Conservation (phyloP, 1,140 invertebrate genomes). For the Caerostris extrusa region DNA sequence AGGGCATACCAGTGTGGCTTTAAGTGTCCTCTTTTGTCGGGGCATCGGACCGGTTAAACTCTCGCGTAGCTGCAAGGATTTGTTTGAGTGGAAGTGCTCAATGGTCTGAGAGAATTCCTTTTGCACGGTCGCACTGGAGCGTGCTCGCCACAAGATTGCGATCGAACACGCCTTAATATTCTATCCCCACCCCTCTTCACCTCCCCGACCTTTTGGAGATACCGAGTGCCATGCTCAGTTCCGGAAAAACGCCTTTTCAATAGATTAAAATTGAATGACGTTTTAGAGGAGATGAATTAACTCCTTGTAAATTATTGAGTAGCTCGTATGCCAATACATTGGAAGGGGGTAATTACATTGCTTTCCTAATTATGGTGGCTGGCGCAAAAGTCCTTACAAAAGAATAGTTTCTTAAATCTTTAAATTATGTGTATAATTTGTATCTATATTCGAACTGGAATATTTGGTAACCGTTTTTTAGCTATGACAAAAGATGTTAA, state of each 20-base stretch:
- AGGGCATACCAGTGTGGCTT: constrained; percentile 20
- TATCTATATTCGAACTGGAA: background rate
- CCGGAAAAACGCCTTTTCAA: constrained; percentile 38
- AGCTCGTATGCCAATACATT: constrained; percentile 17
- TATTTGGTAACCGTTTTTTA: background rate
- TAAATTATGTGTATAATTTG: background rate
- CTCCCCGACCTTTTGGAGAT: background rate
- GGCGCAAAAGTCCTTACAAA: background rate
- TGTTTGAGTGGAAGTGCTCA: constrained; percentile 64
- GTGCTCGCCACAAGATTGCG: constrained; percentile 54
- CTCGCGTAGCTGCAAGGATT: constrained; percentile 38
- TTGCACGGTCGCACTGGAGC: constrained; percentile 36
- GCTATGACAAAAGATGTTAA: background rate
- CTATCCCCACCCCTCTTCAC: background rate
- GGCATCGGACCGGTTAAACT: constrained; percentile 52
- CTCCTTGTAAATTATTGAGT: constrained; percentile 28
- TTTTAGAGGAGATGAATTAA: constrained; percentile 20
- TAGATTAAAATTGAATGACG: constrained; percentile 42
- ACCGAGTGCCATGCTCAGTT: constrained; percentile 1
- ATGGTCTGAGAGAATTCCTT: constrained; percentile 55
- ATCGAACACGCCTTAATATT: constrained; percentile 37
- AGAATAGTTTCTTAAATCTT: background rate
- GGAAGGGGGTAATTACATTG: constrained; percentile 5
- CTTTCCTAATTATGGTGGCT: background rate
- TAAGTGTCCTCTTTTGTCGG: constrained; percentile 61